Evolutionary conservation across 2,797 vertebrate species (phyloP).

Genomic region (Accipiter minullus): DNA sequence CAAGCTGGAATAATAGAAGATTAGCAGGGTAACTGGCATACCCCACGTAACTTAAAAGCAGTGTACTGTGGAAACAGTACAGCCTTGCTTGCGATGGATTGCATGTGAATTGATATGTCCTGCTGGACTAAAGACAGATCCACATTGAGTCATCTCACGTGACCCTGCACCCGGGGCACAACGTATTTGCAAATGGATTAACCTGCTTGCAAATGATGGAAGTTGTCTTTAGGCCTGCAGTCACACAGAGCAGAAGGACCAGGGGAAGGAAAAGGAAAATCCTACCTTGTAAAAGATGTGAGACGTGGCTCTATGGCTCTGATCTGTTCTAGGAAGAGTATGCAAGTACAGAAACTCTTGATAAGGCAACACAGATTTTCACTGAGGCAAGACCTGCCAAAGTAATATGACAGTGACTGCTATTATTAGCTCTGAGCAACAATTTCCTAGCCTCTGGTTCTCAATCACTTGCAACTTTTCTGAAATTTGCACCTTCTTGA

Average conservation of each 20-base stretch:
- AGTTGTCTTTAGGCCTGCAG: background rate
- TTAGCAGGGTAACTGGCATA: background rate
- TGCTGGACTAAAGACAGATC: background rate
- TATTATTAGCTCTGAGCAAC: background rate
- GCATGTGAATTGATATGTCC: background rate
- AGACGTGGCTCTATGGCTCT: background rate
- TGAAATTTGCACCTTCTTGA: background rate
- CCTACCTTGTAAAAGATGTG: background rate
- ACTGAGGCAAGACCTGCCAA: background rate
- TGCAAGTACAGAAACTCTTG: background rate
- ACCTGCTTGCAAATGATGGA: background rate
- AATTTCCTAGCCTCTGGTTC: background rate
- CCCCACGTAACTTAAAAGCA: background rate
- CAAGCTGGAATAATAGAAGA: background rate
- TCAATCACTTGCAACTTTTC: background rate
- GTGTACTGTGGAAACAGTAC: background rate
- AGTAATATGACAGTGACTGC: background rate
- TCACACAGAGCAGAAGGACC: background rate
- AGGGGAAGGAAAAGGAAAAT: background rate
- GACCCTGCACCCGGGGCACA: background rate
- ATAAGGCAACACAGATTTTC: background rate
- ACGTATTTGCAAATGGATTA: background rate
- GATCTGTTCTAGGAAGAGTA: background rate
- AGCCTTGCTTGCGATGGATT: background rate
- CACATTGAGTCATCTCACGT: rapidly evolving